phyloP scores from a whole-genome alignment of 2,797 vertebrate genomes.

The Hippopotamyrus pictus region DNA sequence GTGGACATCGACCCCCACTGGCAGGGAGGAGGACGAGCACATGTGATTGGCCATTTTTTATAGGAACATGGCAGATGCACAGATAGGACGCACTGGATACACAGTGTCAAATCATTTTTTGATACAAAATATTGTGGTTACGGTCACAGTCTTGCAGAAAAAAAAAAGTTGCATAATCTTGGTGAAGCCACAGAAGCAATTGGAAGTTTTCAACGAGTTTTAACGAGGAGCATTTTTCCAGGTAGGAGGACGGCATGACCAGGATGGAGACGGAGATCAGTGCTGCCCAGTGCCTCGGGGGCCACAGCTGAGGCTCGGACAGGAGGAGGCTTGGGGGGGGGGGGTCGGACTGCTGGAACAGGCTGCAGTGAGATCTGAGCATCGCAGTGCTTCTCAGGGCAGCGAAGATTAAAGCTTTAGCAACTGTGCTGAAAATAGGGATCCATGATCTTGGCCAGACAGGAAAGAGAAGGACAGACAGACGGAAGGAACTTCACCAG shows the following conservation, averaged over 20 bases:
- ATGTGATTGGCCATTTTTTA: neutral
- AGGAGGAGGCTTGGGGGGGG: neutral
- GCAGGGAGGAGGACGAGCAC: neutral
- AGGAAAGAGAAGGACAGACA: neutral
- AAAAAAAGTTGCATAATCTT: neutral
- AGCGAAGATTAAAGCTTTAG: slow-evolving; percentile 61
- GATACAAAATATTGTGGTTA: neutral
- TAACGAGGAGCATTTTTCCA: neutral
- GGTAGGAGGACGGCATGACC: no score
- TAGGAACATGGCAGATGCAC: neutral
- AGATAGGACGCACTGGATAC: no score
- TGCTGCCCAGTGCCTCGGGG: neutral
- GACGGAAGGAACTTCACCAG: neutral
- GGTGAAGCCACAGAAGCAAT: neutral
- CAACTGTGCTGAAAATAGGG: slow-evolving; percentile 51
- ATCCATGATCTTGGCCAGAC: slow-evolving; percentile 37
- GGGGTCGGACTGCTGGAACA: slow-evolving; percentile 8
- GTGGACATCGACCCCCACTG: neutral
- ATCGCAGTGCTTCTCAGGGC: slow-evolving; percentile 15
- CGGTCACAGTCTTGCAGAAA: neutral
- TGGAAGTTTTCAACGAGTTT: neutral
- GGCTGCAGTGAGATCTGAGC: slow-evolving; percentile 6
- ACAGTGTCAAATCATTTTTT: neutral
- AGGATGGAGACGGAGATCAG: neutral
- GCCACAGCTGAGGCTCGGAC: neutral